A percentile compares a stretch with the other conserved stretches of the same genome.
Conservation (phyloP, 2,797 vertebrate species). For the Australoheros facetus region DNA sequence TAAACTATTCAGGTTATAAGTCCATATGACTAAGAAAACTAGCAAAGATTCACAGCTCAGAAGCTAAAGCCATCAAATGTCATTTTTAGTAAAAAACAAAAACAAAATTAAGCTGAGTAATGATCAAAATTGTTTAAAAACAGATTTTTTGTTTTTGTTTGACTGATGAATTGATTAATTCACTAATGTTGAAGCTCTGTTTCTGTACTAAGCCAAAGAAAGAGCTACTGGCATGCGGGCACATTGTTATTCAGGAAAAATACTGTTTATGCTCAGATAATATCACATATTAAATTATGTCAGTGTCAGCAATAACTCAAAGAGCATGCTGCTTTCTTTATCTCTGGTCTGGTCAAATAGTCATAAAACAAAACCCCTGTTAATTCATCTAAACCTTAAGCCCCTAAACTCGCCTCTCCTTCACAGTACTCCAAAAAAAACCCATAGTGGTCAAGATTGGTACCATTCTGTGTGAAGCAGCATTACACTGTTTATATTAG, state of each 20-base stretch:
- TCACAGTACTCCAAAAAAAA: constrained; percentile 16
- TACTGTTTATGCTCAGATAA: background rate
- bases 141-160: too few relatives aligned
- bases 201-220: background rate
- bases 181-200: too few relatives aligned
- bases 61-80: too few relatives aligned
- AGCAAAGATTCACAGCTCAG: too few relatives aligned
- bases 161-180: too few relatives aligned
- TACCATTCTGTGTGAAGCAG: constrained; percentile 1
- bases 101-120: too few relatives aligned
- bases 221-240: background rate
- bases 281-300: background rate
- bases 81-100: too few relatives aligned
- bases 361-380: constrained; percentile 10
- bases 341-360: constrained; percentile 20
- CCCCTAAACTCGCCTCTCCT: background rate
- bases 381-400: constrained; percentile 18
- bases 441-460: background rate
- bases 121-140: too few relatives aligned
- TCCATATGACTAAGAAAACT: too few relatives aligned
- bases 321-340: constrained; percentile 6
- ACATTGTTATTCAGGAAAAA: background rate
- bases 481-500: background rate
- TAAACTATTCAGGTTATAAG: too few relatives aligned
- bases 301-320: background rate